Evolutionary conservation across 2,797 vertebrate genomes (phyloP).

Genomic region (Chelmon rostratus): DNA sequence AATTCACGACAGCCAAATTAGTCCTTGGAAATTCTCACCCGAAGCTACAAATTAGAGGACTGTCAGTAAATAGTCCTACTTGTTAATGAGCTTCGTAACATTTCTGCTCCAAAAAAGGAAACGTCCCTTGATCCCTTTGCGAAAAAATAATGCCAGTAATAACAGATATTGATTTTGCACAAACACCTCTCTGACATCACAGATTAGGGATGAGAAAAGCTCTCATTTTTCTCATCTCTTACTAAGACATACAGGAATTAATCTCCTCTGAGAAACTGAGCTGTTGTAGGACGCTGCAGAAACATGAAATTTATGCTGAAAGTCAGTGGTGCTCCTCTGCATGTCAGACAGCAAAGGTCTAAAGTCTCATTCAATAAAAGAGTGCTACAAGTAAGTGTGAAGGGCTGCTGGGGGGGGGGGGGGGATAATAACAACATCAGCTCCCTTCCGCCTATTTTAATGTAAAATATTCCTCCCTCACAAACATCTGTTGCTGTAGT

Average conservation of each 20-base stretch:
- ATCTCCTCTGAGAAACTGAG: constrained; percentile 10
- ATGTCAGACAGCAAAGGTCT: constrained; percentile 41
- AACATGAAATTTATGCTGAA: constrained; percentile 26
- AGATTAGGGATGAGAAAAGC: constrained; percentile 25
- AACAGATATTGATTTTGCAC: constrained; percentile 49
- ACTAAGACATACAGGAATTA: constrained; percentile 38
- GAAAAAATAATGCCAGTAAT: constrained; percentile 19
- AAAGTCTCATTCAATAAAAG: constrained; percentile 51
- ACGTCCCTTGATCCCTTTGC: neutral
- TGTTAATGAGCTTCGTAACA: constrained; percentile 36
- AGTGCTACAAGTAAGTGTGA: constrained; percentile 59
- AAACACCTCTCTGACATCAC: constrained; percentile 45
- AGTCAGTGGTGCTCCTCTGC: constrained; percentile 31
- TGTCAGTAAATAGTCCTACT: constrained; percentile 37
- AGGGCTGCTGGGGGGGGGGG: constrained; percentile 17
- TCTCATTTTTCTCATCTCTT: constrained; percentile 20
- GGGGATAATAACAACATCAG: constrained; percentile 40
- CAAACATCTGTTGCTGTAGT: constrained; percentile 61
- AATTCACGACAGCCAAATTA: constrained; percentile 44
- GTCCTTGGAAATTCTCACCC: constrained; percentile 22
- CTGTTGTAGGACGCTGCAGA: constrained; percentile 8
- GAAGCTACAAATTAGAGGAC: constrained; percentile 37
- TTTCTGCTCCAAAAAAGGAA: constrained; percentile 32
- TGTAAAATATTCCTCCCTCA: constrained; percentile 75
- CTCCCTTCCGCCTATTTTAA: constrained; percentile 68